phyloP scores from a whole-genome alignment of 2,797 vertebrate genomes.

The Falco naumanni region DNA sequence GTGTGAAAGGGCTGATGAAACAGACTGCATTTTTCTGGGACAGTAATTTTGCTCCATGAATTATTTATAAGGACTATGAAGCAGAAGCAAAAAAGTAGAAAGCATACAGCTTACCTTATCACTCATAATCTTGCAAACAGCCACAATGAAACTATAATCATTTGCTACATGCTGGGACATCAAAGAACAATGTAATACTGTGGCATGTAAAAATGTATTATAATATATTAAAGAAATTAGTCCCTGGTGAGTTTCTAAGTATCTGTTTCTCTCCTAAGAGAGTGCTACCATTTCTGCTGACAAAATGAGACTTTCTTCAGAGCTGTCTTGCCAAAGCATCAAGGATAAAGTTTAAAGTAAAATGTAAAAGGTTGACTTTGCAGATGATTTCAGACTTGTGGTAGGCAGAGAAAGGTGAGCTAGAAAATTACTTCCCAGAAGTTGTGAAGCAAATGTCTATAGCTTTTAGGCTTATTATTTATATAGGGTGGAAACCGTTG shows the following conservation, averaged over 20 bases:
- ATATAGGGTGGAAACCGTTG: neutral
- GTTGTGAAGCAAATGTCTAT: neutral
- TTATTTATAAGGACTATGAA: constrained; percentile 72
- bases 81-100: constrained; percentile 49
- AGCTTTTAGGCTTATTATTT: constrained; percentile 4
- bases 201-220: constrained; percentile 53
- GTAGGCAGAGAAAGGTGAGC: neutral
- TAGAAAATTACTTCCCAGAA: neutral
- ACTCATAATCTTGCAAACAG: constrained; percentile 68
- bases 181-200: constrained; percentile 52
- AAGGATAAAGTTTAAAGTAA: neutral
- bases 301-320: constrained; percentile 7
- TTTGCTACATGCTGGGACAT: constrained; percentile 72
- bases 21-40: constrained; percentile 77
- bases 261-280: neutral
- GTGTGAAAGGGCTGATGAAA: constrained; percentile 71
- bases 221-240: constrained; percentile 69
- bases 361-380: neutral
- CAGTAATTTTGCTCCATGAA: constrained; percentile 75
- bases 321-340: neutral
- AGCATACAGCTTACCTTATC: constrained; percentile 66
- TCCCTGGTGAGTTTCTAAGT: constrained; percentile 35
- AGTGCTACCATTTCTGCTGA: neutral
- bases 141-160: constrained; percentile 63
- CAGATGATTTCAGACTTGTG: neutral